phyloP scores from a whole-genome alignment of 2,888 invertebrate species.

The Zygogramma bicolorata region DNA sequence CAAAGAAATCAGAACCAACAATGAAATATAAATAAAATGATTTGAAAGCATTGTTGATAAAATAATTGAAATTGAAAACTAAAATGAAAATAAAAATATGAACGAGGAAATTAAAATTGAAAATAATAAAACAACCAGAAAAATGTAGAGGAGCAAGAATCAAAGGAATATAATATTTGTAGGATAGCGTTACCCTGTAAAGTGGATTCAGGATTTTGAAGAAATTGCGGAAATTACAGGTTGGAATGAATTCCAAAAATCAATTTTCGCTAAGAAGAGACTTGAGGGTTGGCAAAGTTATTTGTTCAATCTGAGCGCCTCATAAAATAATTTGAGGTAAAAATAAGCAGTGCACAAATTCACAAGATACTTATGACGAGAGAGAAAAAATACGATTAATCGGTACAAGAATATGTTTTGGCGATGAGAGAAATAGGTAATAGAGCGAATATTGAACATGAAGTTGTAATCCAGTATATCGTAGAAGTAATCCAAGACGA shows the following conservation, averaged over 20 bases:
- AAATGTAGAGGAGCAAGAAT: no score
- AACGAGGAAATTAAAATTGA: no score
- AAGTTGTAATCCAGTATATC: slow-evolving; percentile 59
- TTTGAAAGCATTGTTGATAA: no score
- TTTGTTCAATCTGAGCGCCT: slow-evolving; percentile 49
- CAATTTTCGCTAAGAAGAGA: slow-evolving; percentile 54
- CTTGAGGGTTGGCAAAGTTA: slow-evolving; percentile 52
- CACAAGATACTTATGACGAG: slow-evolving; percentile 46
- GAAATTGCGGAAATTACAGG: slow-evolving; percentile 49
- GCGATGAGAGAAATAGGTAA: slow-evolving; percentile 61
- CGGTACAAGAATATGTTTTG: slow-evolving; percentile 59
- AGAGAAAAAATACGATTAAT: slow-evolving; percentile 57
- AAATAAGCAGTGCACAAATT: slow-evolving; percentile 44
- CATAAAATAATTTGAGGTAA: slow-evolving; percentile 46
- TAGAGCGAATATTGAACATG: slow-evolving; percentile 57
- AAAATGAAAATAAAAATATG: no score
- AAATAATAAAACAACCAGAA: no score
- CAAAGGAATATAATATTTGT: no score
- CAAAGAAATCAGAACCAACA: no score
- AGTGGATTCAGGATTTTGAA: slow-evolving; percentile 53
- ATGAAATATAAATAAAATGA: no score
- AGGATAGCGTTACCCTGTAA: slow-evolving; percentile 48
- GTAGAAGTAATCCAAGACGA: slow-evolving; percentile 60
- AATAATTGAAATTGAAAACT: no score
- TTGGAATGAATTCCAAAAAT: slow-evolving; percentile 53